These are phyloP conservation scores for Phylloscopus trochilus DNA, from an alignment of 2,113 vertebrate species.

Conservation along the genomic window DNA sequence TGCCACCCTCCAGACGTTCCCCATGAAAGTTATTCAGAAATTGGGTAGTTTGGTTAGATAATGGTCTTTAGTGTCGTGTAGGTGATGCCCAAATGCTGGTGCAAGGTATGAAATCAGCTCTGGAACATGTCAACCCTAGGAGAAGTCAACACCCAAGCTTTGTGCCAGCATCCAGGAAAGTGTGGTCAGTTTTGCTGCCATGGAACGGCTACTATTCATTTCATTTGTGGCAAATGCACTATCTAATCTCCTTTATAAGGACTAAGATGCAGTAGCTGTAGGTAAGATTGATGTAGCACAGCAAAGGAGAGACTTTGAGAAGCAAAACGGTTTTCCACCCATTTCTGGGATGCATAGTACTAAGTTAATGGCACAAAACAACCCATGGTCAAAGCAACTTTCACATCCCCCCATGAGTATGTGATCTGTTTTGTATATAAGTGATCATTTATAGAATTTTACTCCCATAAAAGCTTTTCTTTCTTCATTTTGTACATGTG, in stretches of 20 bases:
- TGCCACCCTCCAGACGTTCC: background rate
- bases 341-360: background rate
- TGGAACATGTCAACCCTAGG: background rate
- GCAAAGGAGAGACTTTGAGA: background rate
- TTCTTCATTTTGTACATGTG: background rate
- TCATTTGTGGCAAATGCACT: background rate
- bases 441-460: constrained; percentile 8
- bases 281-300: background rate
- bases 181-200: background rate
- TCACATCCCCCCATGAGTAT: background rate
- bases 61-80: background rate
- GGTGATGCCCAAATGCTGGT: background rate
- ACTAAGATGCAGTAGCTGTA: background rate
- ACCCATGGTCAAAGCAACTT: background rate
- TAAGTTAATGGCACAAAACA: background rate
- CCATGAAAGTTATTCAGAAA: background rate
- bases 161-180: background rate
- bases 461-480: constrained; percentile 33
- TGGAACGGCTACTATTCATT: background rate
- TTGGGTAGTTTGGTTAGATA: background rate
- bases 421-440: background rate
- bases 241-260: background rate
- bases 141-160: background rate
- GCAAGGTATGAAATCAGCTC: background rate
- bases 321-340: background rate